A percentile compares a stretch with the other conserved stretches of the same genome.
Evolutionary conservation across 2,797 vertebrate species (phyloP).

Genomic region (Avahi laniger): DNA sequence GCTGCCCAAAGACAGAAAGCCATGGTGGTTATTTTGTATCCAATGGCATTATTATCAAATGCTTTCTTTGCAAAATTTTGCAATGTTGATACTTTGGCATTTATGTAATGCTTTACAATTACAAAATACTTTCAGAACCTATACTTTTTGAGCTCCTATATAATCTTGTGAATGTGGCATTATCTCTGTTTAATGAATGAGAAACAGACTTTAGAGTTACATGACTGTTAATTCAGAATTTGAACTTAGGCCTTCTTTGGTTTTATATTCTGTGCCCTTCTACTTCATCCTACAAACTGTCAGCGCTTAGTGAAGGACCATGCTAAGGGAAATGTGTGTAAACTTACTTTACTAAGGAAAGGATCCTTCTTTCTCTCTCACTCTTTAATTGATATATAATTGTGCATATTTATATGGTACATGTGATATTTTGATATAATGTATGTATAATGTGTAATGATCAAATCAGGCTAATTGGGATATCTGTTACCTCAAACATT

Average conservation of each 20-base stretch:
- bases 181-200: constrained; percentile 6
- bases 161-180: neutral
- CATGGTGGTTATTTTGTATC: constrained; percentile 37
- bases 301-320: neutral
- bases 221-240: neutral
- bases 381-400: neutral
- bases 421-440: neutral
- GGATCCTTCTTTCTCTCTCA: neutral
- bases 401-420: neutral
- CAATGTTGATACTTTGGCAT: neutral
- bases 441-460: neutral
- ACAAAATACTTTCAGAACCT: constrained; percentile 25
- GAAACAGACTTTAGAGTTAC: neutral
- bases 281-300: neutral
- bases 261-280: neutral
- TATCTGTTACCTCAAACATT: neutral
- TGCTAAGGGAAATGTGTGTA: neutral
- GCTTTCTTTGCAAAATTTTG: constrained; percentile 42
- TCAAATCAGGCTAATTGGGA: neutral
- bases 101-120: constrained; percentile 9
- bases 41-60: neutral
- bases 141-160: neutral
- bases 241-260: constrained; percentile 1
- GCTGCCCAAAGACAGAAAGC: neutral
- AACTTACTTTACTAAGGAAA: constrained; percentile 4